phyloP scores from a whole-genome alignment of 2,888 invertebrate species.

The Laspeyria flexula region DNA sequence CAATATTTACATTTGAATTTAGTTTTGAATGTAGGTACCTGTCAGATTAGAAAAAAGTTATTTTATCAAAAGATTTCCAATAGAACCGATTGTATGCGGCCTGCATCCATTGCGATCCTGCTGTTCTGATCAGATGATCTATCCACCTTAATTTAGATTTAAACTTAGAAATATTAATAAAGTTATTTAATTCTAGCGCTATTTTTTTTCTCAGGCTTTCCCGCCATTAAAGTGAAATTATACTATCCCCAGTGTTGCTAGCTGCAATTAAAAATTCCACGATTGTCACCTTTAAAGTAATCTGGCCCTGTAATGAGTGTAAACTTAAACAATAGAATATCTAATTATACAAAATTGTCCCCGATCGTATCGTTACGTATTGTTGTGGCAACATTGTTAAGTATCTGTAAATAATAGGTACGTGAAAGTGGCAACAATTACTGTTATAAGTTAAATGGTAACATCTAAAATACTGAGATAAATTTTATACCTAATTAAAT shows the following conservation, averaged over 20 bases:
- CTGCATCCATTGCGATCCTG: too few relatives aligned
- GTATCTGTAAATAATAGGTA: conserved; percentile 31
- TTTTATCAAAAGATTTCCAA: too few relatives aligned
- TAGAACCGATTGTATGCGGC: too few relatives aligned
- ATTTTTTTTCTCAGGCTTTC: not conserved
- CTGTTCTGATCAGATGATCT: too few relatives aligned
- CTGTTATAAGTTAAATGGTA: not conserved
- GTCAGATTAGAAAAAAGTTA: too few relatives aligned
- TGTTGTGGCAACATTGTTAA: conserved; percentile 36
- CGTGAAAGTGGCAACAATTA: conserved; percentile 39
- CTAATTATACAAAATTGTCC: conserved; percentile 47
- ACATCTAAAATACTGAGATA: not conserved
- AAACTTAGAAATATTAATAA: too few relatives aligned
- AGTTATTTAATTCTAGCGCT: too few relatives aligned
- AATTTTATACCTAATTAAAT: too few relatives aligned
- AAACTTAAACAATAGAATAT: conserved; percentile 35
- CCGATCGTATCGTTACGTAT: conserved; percentile 41
- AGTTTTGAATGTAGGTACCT: too few relatives aligned
- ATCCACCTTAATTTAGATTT: too few relatives aligned
- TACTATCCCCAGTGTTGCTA: conserved; percentile 24
- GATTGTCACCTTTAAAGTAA: conserved; percentile 28
- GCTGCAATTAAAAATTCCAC: conserved; percentile 31
- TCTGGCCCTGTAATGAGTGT: conserved; percentile 33
- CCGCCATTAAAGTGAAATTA: not conserved
- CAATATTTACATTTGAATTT: too few relatives aligned